These are phyloP conservation scores for Cinara cedri DNA, from an alignment of 2,888 invertebrate genomes.

Conservation along the genomic window DNA sequence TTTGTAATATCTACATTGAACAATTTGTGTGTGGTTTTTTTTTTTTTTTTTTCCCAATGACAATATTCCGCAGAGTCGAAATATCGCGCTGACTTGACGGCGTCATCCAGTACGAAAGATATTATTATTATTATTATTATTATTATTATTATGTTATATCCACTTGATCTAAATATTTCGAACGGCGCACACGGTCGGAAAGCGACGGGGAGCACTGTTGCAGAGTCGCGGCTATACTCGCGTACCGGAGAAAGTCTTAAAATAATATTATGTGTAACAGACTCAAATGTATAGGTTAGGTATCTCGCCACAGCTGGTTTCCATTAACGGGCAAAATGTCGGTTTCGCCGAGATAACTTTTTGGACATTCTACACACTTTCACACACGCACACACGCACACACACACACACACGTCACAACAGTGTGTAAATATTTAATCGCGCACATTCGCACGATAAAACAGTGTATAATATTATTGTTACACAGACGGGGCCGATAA, in stretches of 20 bases:
- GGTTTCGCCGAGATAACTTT: background rate
- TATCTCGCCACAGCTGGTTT: conserved; percentile 23
- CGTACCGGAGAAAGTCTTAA: conserved; percentile 56
- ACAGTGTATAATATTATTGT: too few species aligned
- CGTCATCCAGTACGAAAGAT: background rate
- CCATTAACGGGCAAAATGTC: conserved; percentile 1
- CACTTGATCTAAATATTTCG: conserved; percentile 6
- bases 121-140: too few species aligned
- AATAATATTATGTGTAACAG: conserved; percentile 4
- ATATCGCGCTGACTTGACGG: background rate
- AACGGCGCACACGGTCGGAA: background rate
- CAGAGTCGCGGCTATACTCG: background rate
- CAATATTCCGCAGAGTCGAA: too few species aligned
- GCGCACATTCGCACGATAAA: too few species aligned
- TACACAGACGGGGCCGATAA: too few species aligned
- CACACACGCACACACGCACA: too few species aligned
- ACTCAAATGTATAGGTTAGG: background rate
- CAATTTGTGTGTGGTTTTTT: too few species aligned
- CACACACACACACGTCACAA: too few species aligned
- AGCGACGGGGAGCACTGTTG: background rate
- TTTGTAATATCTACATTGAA: too few species aligned
- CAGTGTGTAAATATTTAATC: too few species aligned
- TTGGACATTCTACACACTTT: too few species aligned
- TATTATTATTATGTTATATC: background rate
- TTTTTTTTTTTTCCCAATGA: too few species aligned